phyloP scores from a whole-genome alignment of 1,140 invertebrate species.

The Drosophila biarmipes region DNA sequence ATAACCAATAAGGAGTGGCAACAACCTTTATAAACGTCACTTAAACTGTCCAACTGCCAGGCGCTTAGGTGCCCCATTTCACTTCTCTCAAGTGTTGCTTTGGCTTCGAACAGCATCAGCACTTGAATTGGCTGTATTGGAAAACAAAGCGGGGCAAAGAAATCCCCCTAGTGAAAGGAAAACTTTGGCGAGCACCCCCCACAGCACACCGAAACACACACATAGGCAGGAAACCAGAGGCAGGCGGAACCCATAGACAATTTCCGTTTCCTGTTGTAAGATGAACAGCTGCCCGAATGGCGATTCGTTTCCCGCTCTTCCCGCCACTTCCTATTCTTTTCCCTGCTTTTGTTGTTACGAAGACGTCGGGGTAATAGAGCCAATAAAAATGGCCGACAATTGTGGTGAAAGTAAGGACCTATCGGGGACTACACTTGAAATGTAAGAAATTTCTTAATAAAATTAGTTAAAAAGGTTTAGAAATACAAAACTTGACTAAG shows the following conservation, averaged over 20 bases:
- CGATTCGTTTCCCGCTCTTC: background rate
- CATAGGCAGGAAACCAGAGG: constrained; percentile 23
- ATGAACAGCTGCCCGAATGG: constrained; percentile 57
- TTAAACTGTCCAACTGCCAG: constrained; percentile 74
- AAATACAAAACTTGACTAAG: too few species aligned
- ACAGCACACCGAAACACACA: constrained; percentile 22
- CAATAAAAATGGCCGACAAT: constrained; percentile 63
- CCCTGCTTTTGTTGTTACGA: constrained; percentile 17
- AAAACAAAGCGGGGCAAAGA: constrained; percentile 45
- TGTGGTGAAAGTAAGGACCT: constrained; percentile 16
- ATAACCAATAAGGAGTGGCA: constrained; percentile 26
- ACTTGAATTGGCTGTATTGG: constrained; percentile 47
- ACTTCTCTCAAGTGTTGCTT: constrained; percentile 33
- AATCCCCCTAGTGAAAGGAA: constrained; percentile 26
- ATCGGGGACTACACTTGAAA: background rate
- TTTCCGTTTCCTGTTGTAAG: constrained; percentile 78
- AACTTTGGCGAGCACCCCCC: constrained; percentile 42
- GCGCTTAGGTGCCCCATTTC: constrained; percentile 23
- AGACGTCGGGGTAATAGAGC: constrained; percentile 54
- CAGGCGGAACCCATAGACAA: constrained; percentile 65
- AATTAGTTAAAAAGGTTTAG: background rate
- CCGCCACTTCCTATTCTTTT: constrained; percentile 7
- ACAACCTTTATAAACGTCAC: constrained; percentile 49
- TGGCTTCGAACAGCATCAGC: constrained; percentile 8
- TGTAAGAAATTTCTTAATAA: background rate